Evolutionary conservation across 2,888 invertebrate genomes (phyloP).

Genomic region (Ectemnius continuus): DNA sequence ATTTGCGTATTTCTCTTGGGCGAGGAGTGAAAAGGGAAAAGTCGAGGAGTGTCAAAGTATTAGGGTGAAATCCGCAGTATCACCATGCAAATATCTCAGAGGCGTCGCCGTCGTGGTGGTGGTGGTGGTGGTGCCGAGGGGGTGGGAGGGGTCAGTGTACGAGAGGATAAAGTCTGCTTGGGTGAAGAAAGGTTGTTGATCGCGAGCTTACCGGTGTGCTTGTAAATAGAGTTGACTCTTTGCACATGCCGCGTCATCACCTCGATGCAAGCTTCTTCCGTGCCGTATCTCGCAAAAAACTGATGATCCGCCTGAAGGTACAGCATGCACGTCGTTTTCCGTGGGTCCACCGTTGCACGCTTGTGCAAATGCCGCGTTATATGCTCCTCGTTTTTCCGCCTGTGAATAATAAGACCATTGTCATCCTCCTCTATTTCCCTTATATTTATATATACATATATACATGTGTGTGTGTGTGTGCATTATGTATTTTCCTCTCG

Average conservation of each 20-base stretch:
- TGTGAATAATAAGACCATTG: constrained; percentile 11
- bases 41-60: neutral
- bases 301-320: constrained; percentile 98
- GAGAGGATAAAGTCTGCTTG: neutral
- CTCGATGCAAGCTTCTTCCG: constrained; percentile 96
- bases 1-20: too few species aligned
- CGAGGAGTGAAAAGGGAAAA: neutral
- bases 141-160: neutral
- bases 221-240: constrained; percentile 93
- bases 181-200: constrained; percentile 2
- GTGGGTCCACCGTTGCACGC: constrained; percentile 87
- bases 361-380: constrained; percentile 72
- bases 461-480: too few species aligned
- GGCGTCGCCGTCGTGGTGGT: neutral
- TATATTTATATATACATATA: neutral
- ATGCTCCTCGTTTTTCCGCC: constrained; percentile 40
- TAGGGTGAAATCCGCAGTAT: neutral
- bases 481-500: neutral
- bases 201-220: constrained; percentile 85
- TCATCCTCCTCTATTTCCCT: constrained; percentile 11
- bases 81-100: neutral
- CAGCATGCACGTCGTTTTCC: constrained; percentile 95
- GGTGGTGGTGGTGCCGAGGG: too few species aligned
- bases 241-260: constrained; percentile 97
- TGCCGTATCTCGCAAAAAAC: constrained; percentile 96